Evolutionary conservation across 2,888 invertebrate genomes (phyloP), one percentile per base, ranked within the genome.

Genomic region (Nysson spinosus): DNA sequence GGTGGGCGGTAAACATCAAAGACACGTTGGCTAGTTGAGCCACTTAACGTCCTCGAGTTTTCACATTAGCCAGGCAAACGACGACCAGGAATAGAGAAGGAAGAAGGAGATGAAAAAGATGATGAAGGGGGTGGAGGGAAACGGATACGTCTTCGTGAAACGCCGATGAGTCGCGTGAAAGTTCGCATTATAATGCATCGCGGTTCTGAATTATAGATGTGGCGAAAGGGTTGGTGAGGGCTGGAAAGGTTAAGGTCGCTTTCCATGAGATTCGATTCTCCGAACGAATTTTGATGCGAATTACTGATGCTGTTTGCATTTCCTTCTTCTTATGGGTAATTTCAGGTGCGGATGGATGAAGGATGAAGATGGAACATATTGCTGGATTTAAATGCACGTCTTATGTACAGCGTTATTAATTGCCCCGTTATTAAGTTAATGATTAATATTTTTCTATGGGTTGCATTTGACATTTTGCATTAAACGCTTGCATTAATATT

Each of bases 11-110:
- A 68, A 73, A 72, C 81, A 81, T 87, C 86, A 87, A 87, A 86
- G 85, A 80, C 70, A 69, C 80, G 74, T 72, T 76, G 79, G 81
- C 84, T 85, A 87, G 85, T 86, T 86, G 83, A 86, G 85, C 85
- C 87, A 87, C 85, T 87, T 87, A 85, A 85, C 81, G 82, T 82
- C 80, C 80, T 68, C 78, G 82, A 85, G 85, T 86, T 86, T 86
- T 84, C 86, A 81, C 85, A 87, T 87, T 86, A 85, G 85, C 83
- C 83, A 84, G 83, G 85, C 85, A 85, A 86, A 85, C 84, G 84
- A 79, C 77, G 26, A 3, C 35, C n/a, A n/a, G n/a, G 40, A 32
- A n/a, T n/a, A n/a, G n/a, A n/a, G n/a, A 40, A 34, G 47, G 32
- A 19, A 34, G 40, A 20, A n/a, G n/a, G n/a, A 22, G 34, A 9